Conservation (phyloP, 1,140 invertebrate genomes). For the Riptortus pedestris region DNA sequence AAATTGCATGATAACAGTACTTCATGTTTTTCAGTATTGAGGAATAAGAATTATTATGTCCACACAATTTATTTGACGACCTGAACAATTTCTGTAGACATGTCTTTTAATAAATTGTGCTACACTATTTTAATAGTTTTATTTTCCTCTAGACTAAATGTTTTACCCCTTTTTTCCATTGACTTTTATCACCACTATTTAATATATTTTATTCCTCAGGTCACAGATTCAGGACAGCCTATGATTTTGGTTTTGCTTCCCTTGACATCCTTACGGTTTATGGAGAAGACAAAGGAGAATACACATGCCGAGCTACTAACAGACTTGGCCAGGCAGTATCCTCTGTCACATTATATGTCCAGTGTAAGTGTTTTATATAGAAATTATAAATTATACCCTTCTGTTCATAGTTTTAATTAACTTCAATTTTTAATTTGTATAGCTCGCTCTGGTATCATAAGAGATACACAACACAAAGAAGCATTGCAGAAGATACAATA, state of each 20-base stretch:
- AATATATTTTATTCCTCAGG: too few relatives aligned
- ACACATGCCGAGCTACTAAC: conserved; percentile 83
- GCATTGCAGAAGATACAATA: conserved; percentile 84
- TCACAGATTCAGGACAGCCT: conserved; percentile 80
- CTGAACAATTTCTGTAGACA: too few relatives aligned
- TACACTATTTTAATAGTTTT: too few relatives aligned
- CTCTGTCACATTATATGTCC: conserved; percentile 66
- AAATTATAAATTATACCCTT: not conserved
- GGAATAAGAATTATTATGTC: too few relatives aligned
- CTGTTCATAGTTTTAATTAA: not conserved
- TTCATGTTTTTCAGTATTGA: too few relatives aligned
- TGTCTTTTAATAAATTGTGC: too few relatives aligned
- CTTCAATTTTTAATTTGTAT: conserved; percentile 25
- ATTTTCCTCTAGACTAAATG: too few relatives aligned
- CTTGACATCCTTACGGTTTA: conserved; percentile 87
- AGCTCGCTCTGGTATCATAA: conserved; percentile 78
- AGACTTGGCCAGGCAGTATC: conserved; percentile 69
- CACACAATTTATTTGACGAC: too few relatives aligned
- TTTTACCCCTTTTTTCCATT: too few relatives aligned
- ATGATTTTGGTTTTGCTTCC: conserved; percentile 91
- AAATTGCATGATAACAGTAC: too few relatives aligned
- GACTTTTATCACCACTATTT: too few relatives aligned
- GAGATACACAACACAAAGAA: conserved; percentile 89
- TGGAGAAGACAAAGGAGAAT: conserved; percentile 86
- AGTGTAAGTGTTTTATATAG: conserved; percentile 52